These are phyloP conservation scores for Athalia circularis DNA, from an alignment of 2,888 invertebrate genomes.

Conservation along the genomic window DNA sequence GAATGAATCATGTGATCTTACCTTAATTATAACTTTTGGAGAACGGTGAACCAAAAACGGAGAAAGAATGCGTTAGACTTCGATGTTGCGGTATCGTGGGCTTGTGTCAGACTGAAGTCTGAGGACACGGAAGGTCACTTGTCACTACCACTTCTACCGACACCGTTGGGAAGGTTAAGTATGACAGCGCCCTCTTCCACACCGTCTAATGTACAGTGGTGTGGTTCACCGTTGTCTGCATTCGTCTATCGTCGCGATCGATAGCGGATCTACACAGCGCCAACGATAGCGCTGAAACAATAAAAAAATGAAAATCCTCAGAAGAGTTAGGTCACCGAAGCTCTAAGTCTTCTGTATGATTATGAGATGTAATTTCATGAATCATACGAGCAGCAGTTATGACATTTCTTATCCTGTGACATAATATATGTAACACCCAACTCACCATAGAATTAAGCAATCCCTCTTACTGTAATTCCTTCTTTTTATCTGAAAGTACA, in stretches of 20 bases:
- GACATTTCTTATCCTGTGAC: too few species aligned
- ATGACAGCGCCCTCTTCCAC: conserved; percentile 38
- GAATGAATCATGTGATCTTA: conserved; percentile 1
- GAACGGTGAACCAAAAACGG: conserved; percentile 21
- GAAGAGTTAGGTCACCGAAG: too few species aligned
- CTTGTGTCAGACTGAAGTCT: conserved; percentile 59
- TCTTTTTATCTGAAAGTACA: too few species aligned
- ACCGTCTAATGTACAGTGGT: conserved; percentile 13
- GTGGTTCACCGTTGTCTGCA: not conserved
- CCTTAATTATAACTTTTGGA: conserved; percentile 42
- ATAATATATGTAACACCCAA: too few species aligned
- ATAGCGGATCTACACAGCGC: not conserved
- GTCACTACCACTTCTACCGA: conserved; percentile 55
- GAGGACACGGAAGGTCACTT: conserved; percentile 65
- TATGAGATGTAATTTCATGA: too few species aligned
- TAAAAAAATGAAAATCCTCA: too few species aligned
- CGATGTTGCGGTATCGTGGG: conserved; percentile 47
- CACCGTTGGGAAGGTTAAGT: conserved; percentile 12
- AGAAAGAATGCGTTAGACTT: conserved; percentile 31
- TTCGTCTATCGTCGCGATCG: not conserved
- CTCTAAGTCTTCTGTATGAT: too few species aligned
- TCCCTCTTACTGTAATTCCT: too few species aligned
- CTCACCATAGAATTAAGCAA: too few species aligned
- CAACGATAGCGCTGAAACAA: too few species aligned
- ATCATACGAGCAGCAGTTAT: too few species aligned